Evolutionary conservation across 2,113 vertebrate species (phyloP).

Genomic region (Colinus virginianus): DNA sequence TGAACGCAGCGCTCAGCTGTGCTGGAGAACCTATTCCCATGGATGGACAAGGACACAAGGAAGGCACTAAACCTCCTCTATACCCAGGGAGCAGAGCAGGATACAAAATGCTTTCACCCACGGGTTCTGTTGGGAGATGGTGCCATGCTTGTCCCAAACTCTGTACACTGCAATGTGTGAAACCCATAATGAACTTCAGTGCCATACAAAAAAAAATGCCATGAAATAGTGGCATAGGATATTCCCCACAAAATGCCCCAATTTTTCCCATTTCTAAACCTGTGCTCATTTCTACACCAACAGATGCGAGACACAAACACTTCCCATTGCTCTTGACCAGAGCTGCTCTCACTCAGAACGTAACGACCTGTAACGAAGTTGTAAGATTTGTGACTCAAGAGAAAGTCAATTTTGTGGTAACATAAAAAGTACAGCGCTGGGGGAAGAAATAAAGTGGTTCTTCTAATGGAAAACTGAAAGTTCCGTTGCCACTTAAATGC

Average conservation of each 20-base stretch:
- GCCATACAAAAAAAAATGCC: neutral
- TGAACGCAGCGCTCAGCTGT: accelerated
- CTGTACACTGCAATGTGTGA: accelerated
- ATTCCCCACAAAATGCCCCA: neutral
- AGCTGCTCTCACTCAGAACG: neutral
- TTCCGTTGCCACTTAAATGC: neutral
- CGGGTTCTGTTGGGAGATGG: accelerated
- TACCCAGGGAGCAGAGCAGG: accelerated
- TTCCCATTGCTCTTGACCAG: neutral
- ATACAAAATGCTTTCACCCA: neutral
- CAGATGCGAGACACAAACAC: neutral
- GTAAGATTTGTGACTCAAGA: neutral
- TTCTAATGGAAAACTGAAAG: neutral
- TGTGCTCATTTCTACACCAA: neutral
- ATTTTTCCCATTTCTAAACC: neutral
- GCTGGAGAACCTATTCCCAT: neutral
- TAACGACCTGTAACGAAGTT: neutral
- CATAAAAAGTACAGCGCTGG: neutral
- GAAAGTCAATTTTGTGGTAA: neutral
- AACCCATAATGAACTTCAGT: accelerated
- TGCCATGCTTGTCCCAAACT: neutral
- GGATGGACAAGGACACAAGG: accelerated
- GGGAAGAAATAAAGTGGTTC: neutral
- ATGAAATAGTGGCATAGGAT: neutral
- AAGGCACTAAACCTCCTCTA: neutral